phyloP scores from a whole-genome alignment of 2,888 invertebrate species.

The Rhamnusium bicolor region DNA sequence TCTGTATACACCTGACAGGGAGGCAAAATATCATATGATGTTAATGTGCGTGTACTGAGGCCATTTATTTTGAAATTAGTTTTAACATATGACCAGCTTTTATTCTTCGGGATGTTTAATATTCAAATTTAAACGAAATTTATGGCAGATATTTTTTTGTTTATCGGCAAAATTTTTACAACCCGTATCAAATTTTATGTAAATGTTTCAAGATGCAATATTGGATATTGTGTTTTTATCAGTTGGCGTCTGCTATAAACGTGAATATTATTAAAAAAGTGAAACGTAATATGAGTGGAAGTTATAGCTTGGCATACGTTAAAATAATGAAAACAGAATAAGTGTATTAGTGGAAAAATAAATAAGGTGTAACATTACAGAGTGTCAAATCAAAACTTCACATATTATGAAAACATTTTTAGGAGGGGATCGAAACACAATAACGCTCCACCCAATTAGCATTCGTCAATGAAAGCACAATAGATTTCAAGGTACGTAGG shows the following conservation, averaged over 20 bases:
- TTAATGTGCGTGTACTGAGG: conserved; percentile 1
- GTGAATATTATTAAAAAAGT: background rate
- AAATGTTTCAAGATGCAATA: background rate
- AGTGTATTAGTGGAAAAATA: too few species aligned
- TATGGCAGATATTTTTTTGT: background rate
- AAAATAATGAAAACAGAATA: background rate
- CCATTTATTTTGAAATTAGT: conserved; percentile 7
- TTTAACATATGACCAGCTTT: background rate
- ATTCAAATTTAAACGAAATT: background rate
- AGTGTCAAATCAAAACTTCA: too few species aligned
- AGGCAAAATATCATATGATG: conserved; percentile 5
- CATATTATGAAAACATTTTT: too few species aligned
- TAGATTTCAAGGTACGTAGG: too few species aligned
- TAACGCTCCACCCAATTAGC: too few species aligned
- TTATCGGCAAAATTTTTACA: background rate
- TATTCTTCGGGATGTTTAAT: background rate
- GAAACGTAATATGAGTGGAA: background rate
- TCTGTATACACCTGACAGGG: conserved; percentile 20
- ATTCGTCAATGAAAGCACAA: too few species aligned
- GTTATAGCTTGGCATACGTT: background rate
- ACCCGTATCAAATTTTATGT: background rate
- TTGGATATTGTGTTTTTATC: background rate
- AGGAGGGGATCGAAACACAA: too few species aligned
- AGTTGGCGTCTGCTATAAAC: background rate
- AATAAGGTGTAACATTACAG: too few species aligned